Percentiles rank a stretch among this genome's conserved stretches.
phyloP scores from a whole-genome alignment of 2,797 vertebrate species.

The Megalops cyprinoides region DNA sequence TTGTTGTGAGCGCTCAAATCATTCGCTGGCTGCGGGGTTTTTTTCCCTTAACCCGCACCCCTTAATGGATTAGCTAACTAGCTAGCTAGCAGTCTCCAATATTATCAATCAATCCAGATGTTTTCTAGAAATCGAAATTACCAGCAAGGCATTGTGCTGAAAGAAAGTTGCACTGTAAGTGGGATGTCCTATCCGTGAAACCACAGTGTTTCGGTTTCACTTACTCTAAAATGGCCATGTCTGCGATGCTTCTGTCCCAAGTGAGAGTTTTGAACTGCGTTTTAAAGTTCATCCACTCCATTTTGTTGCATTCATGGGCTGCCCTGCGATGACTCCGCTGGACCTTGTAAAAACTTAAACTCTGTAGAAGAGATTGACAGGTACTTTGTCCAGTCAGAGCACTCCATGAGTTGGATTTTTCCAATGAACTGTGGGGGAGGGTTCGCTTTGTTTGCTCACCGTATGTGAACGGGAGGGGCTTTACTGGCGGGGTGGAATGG shows the following conservation, averaged over 20 bases:
- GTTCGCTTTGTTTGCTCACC: constrained; percentile 41
- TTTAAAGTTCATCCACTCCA: neutral
- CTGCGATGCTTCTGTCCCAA: neutral
- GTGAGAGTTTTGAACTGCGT: neutral
- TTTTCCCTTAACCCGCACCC: neutral
- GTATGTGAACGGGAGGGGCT: constrained; percentile 59
- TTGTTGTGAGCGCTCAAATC: neutral
- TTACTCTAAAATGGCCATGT: neutral
- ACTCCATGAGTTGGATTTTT: constrained; percentile 29
- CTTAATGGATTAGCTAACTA: neutral
- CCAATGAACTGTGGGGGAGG: constrained; percentile 56
- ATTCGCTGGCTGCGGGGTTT: neutral
- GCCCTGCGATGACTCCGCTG: constrained; percentile 19
- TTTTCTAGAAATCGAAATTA: no score
- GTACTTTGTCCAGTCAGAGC: constrained; percentile 53
- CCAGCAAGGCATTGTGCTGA: neutral
- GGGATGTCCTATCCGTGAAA: neutral
- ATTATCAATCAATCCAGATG: no score
- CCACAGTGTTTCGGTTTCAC: neutral
- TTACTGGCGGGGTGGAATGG: constrained; percentile 34
- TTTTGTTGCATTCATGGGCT: constrained; percentile 22
- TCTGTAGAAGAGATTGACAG: constrained; percentile 35
- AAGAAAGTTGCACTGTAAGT: neutral
- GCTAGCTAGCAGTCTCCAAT: no score
- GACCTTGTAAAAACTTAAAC: constrained; percentile 21